These are phyloP conservation scores for Mobula birostris DNA, from an alignment of 2,113 vertebrate genomes.

Conservation along the genomic window DNA sequence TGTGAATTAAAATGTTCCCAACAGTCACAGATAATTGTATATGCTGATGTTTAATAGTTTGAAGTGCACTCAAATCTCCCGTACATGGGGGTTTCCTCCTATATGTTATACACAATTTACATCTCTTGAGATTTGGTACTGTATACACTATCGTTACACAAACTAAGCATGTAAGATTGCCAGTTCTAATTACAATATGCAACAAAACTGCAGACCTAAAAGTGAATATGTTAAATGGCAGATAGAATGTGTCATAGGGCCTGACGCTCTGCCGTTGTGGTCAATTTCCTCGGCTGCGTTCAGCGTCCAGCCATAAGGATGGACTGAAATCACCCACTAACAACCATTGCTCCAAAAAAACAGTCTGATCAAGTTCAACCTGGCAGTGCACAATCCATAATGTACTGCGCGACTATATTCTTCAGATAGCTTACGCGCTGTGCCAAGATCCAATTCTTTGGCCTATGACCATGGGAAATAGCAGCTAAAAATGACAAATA, in stretches of 20 bases:
- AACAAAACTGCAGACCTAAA: constrained; percentile 66
- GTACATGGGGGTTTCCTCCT: constrained; percentile 55
- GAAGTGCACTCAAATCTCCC: constrained; percentile 56
- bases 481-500: constrained; percentile 46
- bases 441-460: neutral
- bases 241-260: constrained; percentile 49
- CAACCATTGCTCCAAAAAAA: constrained; percentile 64
- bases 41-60: constrained; percentile 58
- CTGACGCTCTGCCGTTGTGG: constrained; percentile 49
- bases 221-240: constrained; percentile 52
- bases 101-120: constrained; percentile 73
- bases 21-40: constrained; percentile 66
- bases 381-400: constrained; percentile 59
- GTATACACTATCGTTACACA: constrained; percentile 75
- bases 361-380: constrained; percentile 39
- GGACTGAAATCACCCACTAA: constrained; percentile 55
- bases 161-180: constrained; percentile 64
- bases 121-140: constrained; percentile 64
- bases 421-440: neutral
- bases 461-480: constrained; percentile 46
- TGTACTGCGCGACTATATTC: constrained; percentile 5
- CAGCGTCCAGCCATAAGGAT: constrained; percentile 43
- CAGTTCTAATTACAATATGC: constrained; percentile 67
- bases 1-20: constrained; percentile 52
- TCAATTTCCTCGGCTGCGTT: constrained; percentile 43